Evolutionary conservation across 2,888 invertebrate genomes (phyloP).

Genomic region (Cephus runcator): DNA sequence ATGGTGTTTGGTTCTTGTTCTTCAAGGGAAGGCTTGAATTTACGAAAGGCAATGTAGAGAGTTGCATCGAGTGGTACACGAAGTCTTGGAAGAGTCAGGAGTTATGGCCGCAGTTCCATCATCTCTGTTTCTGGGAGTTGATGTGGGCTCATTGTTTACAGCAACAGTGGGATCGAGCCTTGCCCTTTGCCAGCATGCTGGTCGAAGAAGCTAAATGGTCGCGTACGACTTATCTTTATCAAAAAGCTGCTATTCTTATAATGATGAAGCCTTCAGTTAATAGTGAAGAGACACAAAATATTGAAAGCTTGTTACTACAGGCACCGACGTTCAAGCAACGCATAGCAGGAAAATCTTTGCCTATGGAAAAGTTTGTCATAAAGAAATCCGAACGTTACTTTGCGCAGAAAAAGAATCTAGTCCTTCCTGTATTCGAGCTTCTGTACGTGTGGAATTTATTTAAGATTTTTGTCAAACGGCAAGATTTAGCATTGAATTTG

Average conservation of each 20-base stretch:
- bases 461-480: conserved; percentile 80
- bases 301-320: conserved; percentile 76
- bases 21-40: conserved; percentile 89
- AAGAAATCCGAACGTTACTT: conserved; percentile 84
- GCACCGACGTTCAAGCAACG: conserved; percentile 87
- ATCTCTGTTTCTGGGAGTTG: conserved; percentile 94
- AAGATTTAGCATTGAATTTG: conserved; percentile 71
- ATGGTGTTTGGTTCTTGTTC: conserved; percentile 92
- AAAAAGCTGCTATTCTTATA: conserved; percentile 84
- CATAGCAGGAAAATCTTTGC: conserved; percentile 95
- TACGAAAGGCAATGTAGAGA: conserved; percentile 79
- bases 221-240: conserved; percentile 89
- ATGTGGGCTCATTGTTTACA: conserved; percentile 86
- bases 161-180: conserved; percentile 83
- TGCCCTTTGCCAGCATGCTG: conserved; percentile 77
- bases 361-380: conserved; percentile 96
- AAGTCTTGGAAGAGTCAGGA: conserved; percentile 84
- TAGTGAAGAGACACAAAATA: conserved; percentile 67
- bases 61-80: conserved; percentile 80
- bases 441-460: conserved; percentile 95
- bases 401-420: conserved; percentile 77
- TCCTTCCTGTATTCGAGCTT: conserved; percentile 87
- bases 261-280: conserved; percentile 73
- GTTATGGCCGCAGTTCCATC: conserved; percentile 91
- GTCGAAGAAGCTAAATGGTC: conserved; percentile 91